Evolutionary conservation across 2,113 vertebrate species (phyloP), one percentile per base, ranked within the genome.

Genomic region (Oryzias woworae): DNA sequence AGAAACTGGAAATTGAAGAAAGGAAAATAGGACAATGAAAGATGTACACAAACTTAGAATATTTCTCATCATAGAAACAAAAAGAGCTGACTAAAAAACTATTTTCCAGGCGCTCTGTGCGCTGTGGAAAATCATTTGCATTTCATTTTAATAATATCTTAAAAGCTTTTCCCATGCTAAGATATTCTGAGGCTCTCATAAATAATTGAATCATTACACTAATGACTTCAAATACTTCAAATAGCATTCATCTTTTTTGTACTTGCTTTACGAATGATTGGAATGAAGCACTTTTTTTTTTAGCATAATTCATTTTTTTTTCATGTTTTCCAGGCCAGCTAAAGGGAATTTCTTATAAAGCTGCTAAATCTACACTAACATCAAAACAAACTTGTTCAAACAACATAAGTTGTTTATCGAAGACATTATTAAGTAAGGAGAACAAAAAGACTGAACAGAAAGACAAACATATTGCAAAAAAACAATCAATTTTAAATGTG

Each of bases 191-290:
- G 62, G 65, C 78, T 64, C 67, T 77, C 66, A 73, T 84, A 80
- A 86, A 89, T 87, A 88, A 87, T 87, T 73, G 82, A 88, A 86
- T 84, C 63, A 83, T 89, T 84, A 83, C 58, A 84, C 75, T 87
- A 84, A 90, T 81, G 77, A 85, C 74, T 88, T 84, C 68, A 80
- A 80, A 83, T 82, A 83, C 81, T 86, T 84, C 62, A 83, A 85
- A 87, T 69, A 74, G 58, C 73, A 83, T 87, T 70, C 51, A 61
- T 87, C 62, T 70, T 68, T 70, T 65, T 76, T 62, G 53, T 69
- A 55, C 60, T 74, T 26, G 17, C 58, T 71, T 77, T 73, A 67
- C 7, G 44, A 69, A 73, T 87, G 83, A 85, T 81, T 80, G 68
- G 77, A 75, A 71, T 28, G 15, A 46, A 69, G 48, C 52, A 57